Percentiles rank a stretch among this genome's conserved stretches.
Conservation (phyloP, 2,113 vertebrate genomes). For the Nansenia antarctica region DNA sequence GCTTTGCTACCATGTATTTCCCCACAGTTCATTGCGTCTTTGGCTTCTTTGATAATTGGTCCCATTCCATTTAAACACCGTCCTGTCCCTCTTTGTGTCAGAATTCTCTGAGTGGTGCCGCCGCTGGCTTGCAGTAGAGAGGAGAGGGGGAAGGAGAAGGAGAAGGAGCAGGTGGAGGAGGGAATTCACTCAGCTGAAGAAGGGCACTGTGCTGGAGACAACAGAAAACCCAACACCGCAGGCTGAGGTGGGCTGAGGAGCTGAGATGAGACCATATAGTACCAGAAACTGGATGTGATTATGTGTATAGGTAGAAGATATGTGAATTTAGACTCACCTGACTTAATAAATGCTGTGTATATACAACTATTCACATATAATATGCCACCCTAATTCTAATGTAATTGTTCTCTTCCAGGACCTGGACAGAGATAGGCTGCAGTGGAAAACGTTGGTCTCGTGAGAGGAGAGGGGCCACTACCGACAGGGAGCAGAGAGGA, state of each 20-base stretch:
- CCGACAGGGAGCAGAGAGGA: slow-evolving; percentile 67
- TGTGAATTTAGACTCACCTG: too few species aligned
- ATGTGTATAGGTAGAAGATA: too few species aligned
- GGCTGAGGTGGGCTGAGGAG: slow-evolving; percentile 6
- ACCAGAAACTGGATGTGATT: neutral
- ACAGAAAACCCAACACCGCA: neutral
- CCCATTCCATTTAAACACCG: neutral
- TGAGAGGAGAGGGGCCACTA: slow-evolving; percentile 66
- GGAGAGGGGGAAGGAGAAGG: neutral
- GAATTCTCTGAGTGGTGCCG: too few species aligned
- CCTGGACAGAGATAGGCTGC: slow-evolving; percentile 55
- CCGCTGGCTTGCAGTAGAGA: neutral
- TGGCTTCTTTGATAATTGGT: neutral
- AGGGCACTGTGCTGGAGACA: neutral
- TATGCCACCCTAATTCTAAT: neutral
- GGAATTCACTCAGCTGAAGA: neutral
- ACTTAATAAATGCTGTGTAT: neutral
- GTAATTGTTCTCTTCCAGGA: slow-evolving; percentile 20
- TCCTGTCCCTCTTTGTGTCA: neutral
- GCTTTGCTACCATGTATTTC: too few species aligned
- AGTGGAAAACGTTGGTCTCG: slow-evolving; percentile 38
- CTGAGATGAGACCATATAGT: neutral
- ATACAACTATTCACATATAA: too few species aligned
- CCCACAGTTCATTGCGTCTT: too few species aligned
- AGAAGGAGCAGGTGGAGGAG: slow-evolving; percentile 56